These are phyloP conservation scores for Dinoponera quadriceps DNA, from an alignment of 1,140 invertebrate species.

Conservation along the genomic window DNA sequence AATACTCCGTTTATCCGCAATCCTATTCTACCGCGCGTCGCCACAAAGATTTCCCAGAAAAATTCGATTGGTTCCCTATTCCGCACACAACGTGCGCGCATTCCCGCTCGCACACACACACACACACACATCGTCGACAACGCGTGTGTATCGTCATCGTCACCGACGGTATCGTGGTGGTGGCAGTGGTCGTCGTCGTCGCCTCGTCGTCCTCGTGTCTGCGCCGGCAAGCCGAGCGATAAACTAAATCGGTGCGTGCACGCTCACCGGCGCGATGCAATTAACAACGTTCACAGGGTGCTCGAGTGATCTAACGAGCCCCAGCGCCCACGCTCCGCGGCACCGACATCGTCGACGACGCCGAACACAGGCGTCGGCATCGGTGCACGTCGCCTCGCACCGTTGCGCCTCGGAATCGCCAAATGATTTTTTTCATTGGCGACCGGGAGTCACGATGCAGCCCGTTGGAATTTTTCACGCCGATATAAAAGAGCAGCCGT, in stretches of 20 bases:
- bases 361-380: conserved; percentile 26
- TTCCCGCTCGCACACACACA: too few relatives aligned
- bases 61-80: conserved; percentile 62
- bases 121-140: background rate
- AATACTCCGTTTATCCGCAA: conserved; percentile 47
- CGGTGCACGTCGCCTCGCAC: background rate
- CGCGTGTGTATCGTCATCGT: background rate
- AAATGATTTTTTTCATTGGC: conserved; percentile 19
- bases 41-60: conserved; percentile 58
- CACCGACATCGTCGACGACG: conserved; percentile 27
- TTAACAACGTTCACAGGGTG: conserved; percentile 69
- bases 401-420: conserved; percentile 8
- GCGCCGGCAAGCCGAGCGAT: conserved; percentile 52
- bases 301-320: conserved; percentile 71
- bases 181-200: background rate
- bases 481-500: background rate
- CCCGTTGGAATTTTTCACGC: background rate
- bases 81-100: background rate
- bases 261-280: conserved; percentile 64
- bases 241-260: conserved; percentile 67
- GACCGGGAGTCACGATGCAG: conserved; percentile 7
- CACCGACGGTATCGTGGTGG: conserved; percentile 27
- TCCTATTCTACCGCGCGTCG: conserved; percentile 41
- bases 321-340: conserved; percentile 32
- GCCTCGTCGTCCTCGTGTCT: conserved; percentile 18